Evolutionary conservation across 2,888 invertebrate genomes (phyloP).

Genomic region (Alloplasta piceator): DNA sequence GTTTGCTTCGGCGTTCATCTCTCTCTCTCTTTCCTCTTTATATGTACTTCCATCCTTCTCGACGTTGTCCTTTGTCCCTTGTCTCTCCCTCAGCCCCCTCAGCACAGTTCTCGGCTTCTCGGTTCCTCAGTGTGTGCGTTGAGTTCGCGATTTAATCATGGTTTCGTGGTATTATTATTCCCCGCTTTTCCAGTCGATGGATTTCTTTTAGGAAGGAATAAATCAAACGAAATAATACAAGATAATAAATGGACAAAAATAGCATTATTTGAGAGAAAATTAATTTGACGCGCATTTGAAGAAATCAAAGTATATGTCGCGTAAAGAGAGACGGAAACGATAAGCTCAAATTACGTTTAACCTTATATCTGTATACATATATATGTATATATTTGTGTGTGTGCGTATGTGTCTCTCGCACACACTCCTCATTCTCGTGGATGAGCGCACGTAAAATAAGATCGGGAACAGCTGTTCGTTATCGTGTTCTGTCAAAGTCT

Average conservation of each 20-base stretch:
- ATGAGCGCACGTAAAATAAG: conserved; percentile 35
- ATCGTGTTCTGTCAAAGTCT: conserved; percentile 56
- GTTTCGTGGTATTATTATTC: conserved; percentile 32
- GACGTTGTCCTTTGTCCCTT: conserved; percentile 44
- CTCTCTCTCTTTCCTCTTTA: background rate
- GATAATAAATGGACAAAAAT: conserved; percentile 2
- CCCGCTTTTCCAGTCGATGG: conserved; percentile 36
- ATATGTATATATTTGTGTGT: conserved; percentile 6
- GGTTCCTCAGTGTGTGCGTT: conserved; percentile 21
- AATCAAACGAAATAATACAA: conserved; percentile 16
- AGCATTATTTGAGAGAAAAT: no score
- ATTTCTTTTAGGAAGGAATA: conserved; percentile 23
- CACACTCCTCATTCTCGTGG: conserved; percentile 18
- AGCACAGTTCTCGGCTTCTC: no score
- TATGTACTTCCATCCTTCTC: conserved; percentile 12
- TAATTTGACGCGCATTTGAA: conserved; percentile 24
- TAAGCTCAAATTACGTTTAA: conserved; percentile 37
- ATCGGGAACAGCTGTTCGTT: conserved; percentile 63
- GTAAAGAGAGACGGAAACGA: conserved; percentile 6
- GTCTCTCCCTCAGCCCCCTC: conserved; percentile 26
- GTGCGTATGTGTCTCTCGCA: background rate
- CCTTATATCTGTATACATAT: conserved; percentile 7
- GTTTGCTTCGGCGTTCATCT: conserved; percentile 36
- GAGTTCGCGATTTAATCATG: conserved; percentile 48
- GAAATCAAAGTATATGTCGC: conserved; percentile 16